Evolutionary conservation across 1,140 invertebrate genomes (phyloP), one percentile per base, ranked within the genome.

Genomic region (Drosophila biarmipes): DNA sequence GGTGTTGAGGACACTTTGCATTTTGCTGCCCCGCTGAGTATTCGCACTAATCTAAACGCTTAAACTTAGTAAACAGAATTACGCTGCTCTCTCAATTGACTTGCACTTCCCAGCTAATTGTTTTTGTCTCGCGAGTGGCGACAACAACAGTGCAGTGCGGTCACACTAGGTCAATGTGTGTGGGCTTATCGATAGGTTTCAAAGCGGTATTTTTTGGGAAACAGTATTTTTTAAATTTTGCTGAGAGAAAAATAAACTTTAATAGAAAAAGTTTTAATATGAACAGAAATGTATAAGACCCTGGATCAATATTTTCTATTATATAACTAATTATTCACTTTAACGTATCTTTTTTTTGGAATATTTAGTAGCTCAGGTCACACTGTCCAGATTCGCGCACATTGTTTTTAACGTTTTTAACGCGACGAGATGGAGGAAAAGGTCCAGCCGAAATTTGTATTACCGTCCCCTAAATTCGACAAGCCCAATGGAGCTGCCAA

Each of bases 1-100:
- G 17, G 96, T 96, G 92, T 99, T 99, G 31, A 99, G 96, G 24
- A 99, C 95, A 94, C 96, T 98, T 93, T 99, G 97, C 98, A 99
- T 99, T 63, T 99, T 58, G 35, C 29, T 48, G 38, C 6, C 31
- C 34, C 63, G 34, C 34, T 81, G 56, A 74, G 56, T 86, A 74
- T 77, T 86, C 51, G 38, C 35, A 61, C 71, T 76, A 49, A 45
- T 67, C 57, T 66, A 54, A 63, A 52, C 46, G 48, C 53, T 7
- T 73, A 62, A 52, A 45, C 45, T 67, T 67, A 67, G 19, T 64
- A 51, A 73, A 73, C 43, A 43, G 31, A 54, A 55, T 73, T 62
- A 31, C 4, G 43, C 43, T 53, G 34, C 42, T 74, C 34, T 37
- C 40, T 63, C 43, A 53, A 63, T 64, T 68, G 49, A 76, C 59